Evolutionary conservation across 2,888 invertebrate species (phyloP), one percentile per base, ranked within the genome.

Genomic region (Drosophila nr. medialis): DNA sequence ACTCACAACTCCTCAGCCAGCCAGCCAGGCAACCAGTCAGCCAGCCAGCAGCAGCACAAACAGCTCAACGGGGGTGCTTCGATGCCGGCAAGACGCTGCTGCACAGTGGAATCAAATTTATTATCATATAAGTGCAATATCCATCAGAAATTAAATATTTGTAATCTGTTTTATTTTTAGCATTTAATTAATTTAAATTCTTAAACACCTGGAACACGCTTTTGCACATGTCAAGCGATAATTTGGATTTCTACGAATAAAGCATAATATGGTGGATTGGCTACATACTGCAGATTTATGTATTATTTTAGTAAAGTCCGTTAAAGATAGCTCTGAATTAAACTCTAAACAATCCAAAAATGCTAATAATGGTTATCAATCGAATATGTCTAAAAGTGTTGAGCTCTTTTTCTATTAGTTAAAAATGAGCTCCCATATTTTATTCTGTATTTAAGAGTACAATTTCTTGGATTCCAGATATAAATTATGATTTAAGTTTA

Each of bases 11-110:
- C 59, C 66, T 71, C 72, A 74, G 75, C 72, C 81, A 78, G 54
- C 86, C 72, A 73, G 75, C 75, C 81, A 78, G 72, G 74, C 77
- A 75, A 72, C 65, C 53, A 34, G 10, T 74, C 77, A 75, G 75
- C 63, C 53, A 24, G 34, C 15, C 86, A 69, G 83, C 73, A 72
- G 70, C 77, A 60, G 65, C 74, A 71, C 81, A 83, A 45, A 65
- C 86, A 61, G 64, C 89, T 70, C 86, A 79, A 90, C 90, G 86
- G 86, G 86, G 86, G 89, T 87, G 86, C 86, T 73, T 61, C 48
- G 42, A 63, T 78, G 75, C 77, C 60, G 80, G 71, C 68, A 70
- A 65, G 66, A 71, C 64, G 68, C 64, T 73, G 73, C 65, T 51
- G 85, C 85, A 89, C 87, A 81, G 85, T 89, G 89, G 76, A 34